These are phyloP conservation scores for Rousettus leschenaultii DNA, from an alignment of 2,113 vertebrate species.

Conservation along the genomic window DNA sequence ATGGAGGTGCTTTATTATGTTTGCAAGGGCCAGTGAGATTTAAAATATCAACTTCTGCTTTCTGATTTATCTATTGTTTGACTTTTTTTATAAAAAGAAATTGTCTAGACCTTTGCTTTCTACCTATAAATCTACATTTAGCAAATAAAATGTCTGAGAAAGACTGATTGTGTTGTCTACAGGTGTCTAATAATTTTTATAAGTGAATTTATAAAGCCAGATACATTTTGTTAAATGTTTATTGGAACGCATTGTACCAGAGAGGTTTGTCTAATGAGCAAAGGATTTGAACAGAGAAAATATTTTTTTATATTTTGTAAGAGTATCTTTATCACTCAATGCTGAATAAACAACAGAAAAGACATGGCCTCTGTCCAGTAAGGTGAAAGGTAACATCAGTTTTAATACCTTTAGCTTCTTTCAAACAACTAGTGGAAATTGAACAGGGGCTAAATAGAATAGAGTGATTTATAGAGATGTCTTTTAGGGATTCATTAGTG, in stretches of 20 bases:
- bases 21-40: conserved; percentile 30
- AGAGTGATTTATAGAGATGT: conserved; percentile 10
- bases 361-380: background rate
- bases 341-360: conserved; percentile 23
- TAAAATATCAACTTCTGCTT: conserved; percentile 30
- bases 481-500: background rate
- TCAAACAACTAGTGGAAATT: conserved; percentile 8
- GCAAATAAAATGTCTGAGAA: background rate
- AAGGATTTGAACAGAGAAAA: conserved; percentile 33
- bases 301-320: background rate
- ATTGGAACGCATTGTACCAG: conserved; percentile 24
- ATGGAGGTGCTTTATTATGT: conserved; percentile 52
- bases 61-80: conserved; percentile 36
- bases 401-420: conserved; percentile 46
- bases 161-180: conserved; percentile 7
- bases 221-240: conserved; percentile 33
- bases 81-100: conserved; percentile 19
- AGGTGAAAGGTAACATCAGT: conserved; percentile 34
- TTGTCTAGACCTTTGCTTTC: background rate
- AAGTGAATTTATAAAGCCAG: conserved; percentile 27
- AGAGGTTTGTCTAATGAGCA: conserved; percentile 44
- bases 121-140: background rate
- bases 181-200: conserved; percentile 23
- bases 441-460: background rate
- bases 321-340: conserved; percentile 33